Percentiles rank a stretch among this genome's conserved stretches.
phyloP scores from a whole-genome alignment of 2,113 vertebrate genomes.

The Paracanthobrama guichenoti region DNA sequence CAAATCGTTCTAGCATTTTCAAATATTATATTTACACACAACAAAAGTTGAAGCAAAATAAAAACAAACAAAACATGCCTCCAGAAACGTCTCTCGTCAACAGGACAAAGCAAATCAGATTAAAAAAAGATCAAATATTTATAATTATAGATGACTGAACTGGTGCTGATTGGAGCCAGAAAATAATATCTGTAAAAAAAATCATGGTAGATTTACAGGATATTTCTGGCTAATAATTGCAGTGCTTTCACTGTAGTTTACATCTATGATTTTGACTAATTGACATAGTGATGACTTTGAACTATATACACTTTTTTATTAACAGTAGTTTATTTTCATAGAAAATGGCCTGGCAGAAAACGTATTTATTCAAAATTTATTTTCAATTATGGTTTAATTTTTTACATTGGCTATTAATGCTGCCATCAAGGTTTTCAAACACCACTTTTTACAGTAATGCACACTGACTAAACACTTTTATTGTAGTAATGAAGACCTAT shows the following conservation, averaged over 20 bases:
- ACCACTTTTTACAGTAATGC: background rate
- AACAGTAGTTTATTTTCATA: background rate
- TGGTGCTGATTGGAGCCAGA: background rate
- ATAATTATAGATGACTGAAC: background rate
- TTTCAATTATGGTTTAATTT: background rate
- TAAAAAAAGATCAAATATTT: background rate
- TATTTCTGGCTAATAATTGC: background rate
- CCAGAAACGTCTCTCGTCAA: background rate
- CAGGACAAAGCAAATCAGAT: background rate
- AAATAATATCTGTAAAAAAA: background rate
- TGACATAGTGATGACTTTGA: background rate
- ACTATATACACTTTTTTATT: background rate
- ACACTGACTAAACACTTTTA: background rate
- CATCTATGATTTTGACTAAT: background rate
- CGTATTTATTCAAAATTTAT: too few species aligned
- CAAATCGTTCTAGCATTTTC: background rate
- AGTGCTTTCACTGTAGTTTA: background rate
- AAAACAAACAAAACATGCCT: background rate
- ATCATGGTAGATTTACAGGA: background rate
- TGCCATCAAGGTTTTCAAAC: background rate
- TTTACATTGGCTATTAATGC: background rate
- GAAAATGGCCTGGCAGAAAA: background rate
- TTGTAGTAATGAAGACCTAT: background rate
- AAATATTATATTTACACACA: background rate
- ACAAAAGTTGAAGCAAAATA: background rate